Percentiles rank a stretch among this genome's conserved stretches.
Evolutionary conservation across 2,797 vertebrate genomes (phyloP).

Genomic region (Brotula barbata): DNA sequence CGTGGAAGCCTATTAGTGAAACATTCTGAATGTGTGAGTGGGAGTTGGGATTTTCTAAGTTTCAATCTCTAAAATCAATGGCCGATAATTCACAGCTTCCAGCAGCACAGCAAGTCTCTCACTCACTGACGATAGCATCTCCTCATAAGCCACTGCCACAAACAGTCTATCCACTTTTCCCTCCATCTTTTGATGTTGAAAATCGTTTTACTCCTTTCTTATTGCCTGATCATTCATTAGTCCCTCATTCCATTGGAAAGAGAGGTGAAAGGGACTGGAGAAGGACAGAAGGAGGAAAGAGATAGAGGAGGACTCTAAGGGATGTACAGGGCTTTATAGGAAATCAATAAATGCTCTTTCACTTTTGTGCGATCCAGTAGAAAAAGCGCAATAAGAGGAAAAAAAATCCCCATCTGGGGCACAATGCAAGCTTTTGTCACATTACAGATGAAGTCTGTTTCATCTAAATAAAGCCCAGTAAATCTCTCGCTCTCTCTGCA

Average conservation of each 20-base stretch:
- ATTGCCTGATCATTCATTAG: slow-evolving; percentile 31
- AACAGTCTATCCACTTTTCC: slow-evolving; percentile 18
- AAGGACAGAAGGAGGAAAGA: slow-evolving; percentile 15
- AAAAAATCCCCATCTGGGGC: neutral
- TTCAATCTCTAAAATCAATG: slow-evolving; percentile 43
- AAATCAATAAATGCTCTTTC: slow-evolving; percentile 64
- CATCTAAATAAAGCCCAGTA: slow-evolving; percentile 31
- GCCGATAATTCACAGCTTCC: slow-evolving; percentile 37
- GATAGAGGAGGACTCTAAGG: slow-evolving; percentile 15
- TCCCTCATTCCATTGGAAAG: slow-evolving; percentile 18
- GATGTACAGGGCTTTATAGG: slow-evolving; percentile 49
- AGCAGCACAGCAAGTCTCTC: slow-evolving; percentile 26
- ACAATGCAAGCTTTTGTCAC: slow-evolving; percentile 31
- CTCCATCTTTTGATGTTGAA: slow-evolving; percentile 14
- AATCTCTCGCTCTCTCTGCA: slow-evolving; percentile 11
- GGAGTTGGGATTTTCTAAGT: slow-evolving; percentile 62
- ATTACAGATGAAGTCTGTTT: slow-evolving; percentile 38
- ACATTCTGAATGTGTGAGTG: slow-evolving; percentile 61
- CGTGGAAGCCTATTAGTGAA: slow-evolving; percentile 65
- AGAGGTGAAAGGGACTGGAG: slow-evolving; percentile 33
- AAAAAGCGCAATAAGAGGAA: slow-evolving; percentile 18
- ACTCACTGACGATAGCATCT: slow-evolving; percentile 16
- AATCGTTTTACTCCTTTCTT: slow-evolving; percentile 26
- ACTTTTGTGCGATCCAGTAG: slow-evolving; percentile 39
- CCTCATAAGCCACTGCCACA: slow-evolving; percentile 22